phyloP scores from a whole-genome alignment of 2,888 invertebrate species.

The Eilema depressum region DNA sequence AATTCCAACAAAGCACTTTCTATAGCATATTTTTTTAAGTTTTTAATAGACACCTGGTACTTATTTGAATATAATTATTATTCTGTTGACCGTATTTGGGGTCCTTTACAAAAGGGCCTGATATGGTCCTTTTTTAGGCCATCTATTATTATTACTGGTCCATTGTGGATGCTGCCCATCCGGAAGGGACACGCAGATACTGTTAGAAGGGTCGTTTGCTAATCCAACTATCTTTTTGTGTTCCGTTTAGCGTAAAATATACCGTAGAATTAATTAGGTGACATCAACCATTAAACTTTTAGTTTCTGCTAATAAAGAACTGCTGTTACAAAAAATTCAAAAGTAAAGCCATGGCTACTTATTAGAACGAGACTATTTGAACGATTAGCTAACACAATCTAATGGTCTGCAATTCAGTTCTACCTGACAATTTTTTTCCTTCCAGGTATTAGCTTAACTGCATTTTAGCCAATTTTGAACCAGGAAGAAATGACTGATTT shows the following conservation, averaged over 20 bases:
- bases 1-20: conserved; percentile 44
- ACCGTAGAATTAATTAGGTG: not conserved
- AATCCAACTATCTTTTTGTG: conserved; percentile 17
- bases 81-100: conserved; percentile 56
- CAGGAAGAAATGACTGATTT: no score
- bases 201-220: conserved; percentile 15
- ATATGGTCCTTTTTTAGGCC: conserved; percentile 31
- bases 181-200: conserved; percentile 14
- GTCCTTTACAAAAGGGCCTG: conserved; percentile 28
- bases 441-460: no score
- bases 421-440: no score
- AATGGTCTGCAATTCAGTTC: no score
- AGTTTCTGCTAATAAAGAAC: no score
- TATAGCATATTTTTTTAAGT: conserved; percentile 59
- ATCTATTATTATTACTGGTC: conserved; percentile 37
- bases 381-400: no score
- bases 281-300: not conserved
- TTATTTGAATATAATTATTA: conserved; percentile 60
- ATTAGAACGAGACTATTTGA: no score
- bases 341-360: no score
- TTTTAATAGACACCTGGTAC: conserved; percentile 70
- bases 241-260: conserved; percentile 13
- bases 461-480: no score
- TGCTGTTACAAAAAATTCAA: no score
- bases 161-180: conserved; percentile 31